Percentiles rank a stretch among this genome's conserved stretches.
phyloP scores from a whole-genome alignment of 2,888 invertebrate genomes.

The Eurytoma californica region DNA sequence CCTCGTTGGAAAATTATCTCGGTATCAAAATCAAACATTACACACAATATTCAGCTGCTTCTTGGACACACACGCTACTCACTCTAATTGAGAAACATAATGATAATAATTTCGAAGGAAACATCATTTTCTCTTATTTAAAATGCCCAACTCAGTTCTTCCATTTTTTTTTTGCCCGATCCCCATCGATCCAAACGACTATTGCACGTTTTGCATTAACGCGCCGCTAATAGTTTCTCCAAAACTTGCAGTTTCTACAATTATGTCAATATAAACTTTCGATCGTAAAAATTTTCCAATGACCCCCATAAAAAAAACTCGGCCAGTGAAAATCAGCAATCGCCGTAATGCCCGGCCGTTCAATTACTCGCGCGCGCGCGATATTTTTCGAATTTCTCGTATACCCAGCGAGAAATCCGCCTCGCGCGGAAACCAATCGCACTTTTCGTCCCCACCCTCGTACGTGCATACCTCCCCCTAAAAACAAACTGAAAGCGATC shows the following conservation, averaged over 20 bases:
- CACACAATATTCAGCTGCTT: slow-evolving; percentile 12
- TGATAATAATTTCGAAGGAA: not conserved
- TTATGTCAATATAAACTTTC: not conserved
- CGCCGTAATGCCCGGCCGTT: not conserved
- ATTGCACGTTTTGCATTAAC: not conserved
- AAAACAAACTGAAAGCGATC: too few relatives aligned
- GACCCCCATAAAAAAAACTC: slow-evolving; percentile 11
- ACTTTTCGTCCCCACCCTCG: not conserved
- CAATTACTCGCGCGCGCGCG: not conserved
- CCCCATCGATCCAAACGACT: too few relatives aligned
- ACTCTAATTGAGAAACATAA: slow-evolving; percentile 18
- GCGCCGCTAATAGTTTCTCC: not conserved
- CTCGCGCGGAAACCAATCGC: not conserved
- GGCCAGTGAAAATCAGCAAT: slow-evolving; percentile 5
- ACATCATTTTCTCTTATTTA: not conserved
- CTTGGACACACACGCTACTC: slow-evolving; percentile 10
- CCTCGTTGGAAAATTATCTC: slow-evolving; percentile 59
- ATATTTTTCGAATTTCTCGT: not conserved
- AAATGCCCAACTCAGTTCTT: not conserved
- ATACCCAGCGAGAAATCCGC: not conserved
- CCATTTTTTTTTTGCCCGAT: too few relatives aligned
- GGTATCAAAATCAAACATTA: slow-evolving; percentile 55
- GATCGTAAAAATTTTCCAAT: not conserved
- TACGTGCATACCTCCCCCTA: not conserved
- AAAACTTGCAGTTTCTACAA: too few relatives aligned